A percentile compares a stretch with the other conserved stretches of the same genome.
phyloP scores from a whole-genome alignment of 2,888 invertebrate genomes.

The Drosophila robusta region DNA sequence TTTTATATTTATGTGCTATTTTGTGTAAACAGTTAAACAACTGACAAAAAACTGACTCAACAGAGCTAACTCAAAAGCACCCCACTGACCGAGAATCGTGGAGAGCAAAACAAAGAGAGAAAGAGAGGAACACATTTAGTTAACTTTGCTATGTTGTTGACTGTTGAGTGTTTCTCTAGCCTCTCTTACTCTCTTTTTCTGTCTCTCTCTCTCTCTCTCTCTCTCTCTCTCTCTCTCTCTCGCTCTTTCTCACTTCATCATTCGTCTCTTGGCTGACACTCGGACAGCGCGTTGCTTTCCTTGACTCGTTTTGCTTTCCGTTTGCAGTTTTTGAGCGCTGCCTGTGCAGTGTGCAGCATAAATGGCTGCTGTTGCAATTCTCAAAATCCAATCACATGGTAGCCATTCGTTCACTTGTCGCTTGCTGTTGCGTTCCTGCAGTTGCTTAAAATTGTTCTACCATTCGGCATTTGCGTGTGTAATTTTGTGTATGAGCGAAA shows the following conservation, averaged over 20 bases:
- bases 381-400: conserved; percentile 66
- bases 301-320: conserved; percentile 30
- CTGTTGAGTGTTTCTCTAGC: conserved; percentile 12
- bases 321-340: conserved; percentile 50
- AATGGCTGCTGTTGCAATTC: conserved; percentile 46
- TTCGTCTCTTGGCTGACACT: conserved; percentile 7
- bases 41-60: conserved; percentile 24
- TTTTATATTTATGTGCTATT: conserved; percentile 4
- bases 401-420: conserved; percentile 65
- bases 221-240: no score
- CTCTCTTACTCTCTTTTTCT: conserved; percentile 12
- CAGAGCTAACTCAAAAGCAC: conserved; percentile 29
- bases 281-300: conserved; percentile 15
- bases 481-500: conserved; percentile 50
- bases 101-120: background rate
- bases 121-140: conserved; percentile 3
- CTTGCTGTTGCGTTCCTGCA: conserved; percentile 37
- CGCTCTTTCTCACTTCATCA: background rate
- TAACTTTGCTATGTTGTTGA: conserved; percentile 20
- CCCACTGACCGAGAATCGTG: background rate
- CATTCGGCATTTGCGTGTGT: conserved; percentile 23
- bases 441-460: conserved; percentile 16
- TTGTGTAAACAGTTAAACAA: conserved; percentile 16
- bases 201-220: no score
- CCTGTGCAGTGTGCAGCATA: conserved; percentile 54